Evolutionary conservation across 2,797 vertebrate genomes (phyloP), one percentile per base, ranked within the genome.

Genomic region (Girardinus metallicus): DNA sequence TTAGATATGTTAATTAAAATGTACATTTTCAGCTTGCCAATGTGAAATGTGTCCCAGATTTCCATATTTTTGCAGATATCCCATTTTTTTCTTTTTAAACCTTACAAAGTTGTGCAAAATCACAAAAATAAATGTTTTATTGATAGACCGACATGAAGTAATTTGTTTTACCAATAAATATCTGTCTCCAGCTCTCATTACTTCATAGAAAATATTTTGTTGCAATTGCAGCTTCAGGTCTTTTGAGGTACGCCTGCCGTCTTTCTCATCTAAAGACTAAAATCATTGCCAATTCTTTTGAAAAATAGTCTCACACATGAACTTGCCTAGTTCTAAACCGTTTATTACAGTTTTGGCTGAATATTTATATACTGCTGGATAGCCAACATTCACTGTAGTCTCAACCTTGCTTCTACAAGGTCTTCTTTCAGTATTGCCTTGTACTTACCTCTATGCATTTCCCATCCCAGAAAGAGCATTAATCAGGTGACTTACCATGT

Each of bases 1-100:
- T 74, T 23, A 73, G 34, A 3, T 51, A 75, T 80, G 73, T 64
- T 1, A 41, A 60, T 55, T 34, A 51, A 34, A 6, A 80, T 15
- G 12, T 26, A 75, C 10, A 41, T 62, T 51, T 49, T 9, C 1
- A 68, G 5, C n/a, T 7, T 9, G 49, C 7, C 46, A 66, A 1
- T 66, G 1, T n/a, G 39, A 1, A 51, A 62, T 43, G 55, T 4
- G 16, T 64, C 73, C 34, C 12, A 71, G 3, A 12, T 46, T 73
- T 55, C 18, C 1, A 29, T 55, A 34, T 53, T 68, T 46, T 76
- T 77, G 68, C 34, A 21, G 4, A 21, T 68, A 2, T 26, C 23
- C 46, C 18, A 49, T 49, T 26, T 64, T 31, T 64, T 3, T 60
- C 11, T 39, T 43, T 23, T 21, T 66, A 36, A 64, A 47, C 34